phyloP scores from a whole-genome alignment of 2,113 vertebrate species.

The Martes martes region DNA sequence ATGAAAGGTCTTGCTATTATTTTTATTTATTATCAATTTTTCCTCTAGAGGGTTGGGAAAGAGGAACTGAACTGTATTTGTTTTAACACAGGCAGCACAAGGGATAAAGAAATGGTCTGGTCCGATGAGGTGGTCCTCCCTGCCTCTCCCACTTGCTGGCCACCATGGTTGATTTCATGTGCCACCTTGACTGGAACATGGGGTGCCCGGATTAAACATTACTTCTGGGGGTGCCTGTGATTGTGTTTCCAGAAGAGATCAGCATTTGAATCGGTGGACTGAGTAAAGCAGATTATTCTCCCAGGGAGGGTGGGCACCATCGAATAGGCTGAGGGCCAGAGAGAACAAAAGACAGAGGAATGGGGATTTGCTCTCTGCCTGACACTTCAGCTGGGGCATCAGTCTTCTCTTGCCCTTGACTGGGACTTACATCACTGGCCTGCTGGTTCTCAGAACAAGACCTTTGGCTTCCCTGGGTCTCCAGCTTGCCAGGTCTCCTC shows the following conservation, averaged over 20 bases:
- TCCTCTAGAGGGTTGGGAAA: background rate
- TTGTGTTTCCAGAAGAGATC: background rate
- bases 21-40: background rate
- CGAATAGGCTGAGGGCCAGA: rapidly evolving
- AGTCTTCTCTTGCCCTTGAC: background rate
- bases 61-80: background rate
- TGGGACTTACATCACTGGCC: background rate
- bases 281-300: background rate
- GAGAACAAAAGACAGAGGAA: background rate
- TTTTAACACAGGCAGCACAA: too few relatives aligned
- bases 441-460: background rate
- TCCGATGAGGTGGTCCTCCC: background rate
- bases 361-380: background rate
- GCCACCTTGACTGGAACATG: background rate
- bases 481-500: background rate
- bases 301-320: rapidly evolving
- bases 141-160: background rate
- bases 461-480: background rate
- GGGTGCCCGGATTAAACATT: background rate
- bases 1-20: background rate
- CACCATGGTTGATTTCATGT: background rate
- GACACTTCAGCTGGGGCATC: too few relatives aligned
- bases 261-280: background rate
- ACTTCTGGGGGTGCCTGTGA: background rate
- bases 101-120: background rate